A percentile compares a stretch with the other conserved stretches of the same genome.
Conservation (phyloP, 2,113 vertebrate species). For the Callionymus lyra region DNA sequence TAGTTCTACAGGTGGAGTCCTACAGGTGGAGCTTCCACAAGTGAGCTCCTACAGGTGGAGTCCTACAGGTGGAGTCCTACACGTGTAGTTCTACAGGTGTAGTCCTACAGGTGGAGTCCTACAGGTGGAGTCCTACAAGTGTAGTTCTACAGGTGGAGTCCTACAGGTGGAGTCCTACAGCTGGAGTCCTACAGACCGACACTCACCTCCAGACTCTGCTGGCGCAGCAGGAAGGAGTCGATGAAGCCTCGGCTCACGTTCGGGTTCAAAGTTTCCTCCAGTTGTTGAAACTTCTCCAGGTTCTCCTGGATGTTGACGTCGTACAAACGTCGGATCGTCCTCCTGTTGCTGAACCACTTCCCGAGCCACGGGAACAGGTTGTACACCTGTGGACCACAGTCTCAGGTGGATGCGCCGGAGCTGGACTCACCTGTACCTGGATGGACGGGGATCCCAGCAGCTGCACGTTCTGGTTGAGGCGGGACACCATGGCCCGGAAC, state of each 20-base stretch:
- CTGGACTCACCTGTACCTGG: constrained; percentile 8
- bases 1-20: too few species aligned
- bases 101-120: constrained; percentile 19
- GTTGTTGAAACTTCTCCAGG: background rate
- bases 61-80: too few species aligned
- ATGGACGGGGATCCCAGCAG: background rate
- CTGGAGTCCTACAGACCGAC: constrained; percentile 21
- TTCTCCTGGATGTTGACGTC: constrained; percentile 1
- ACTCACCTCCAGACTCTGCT: constrained; percentile 28
- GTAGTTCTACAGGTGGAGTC: constrained; percentile 24
- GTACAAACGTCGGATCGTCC: fast-evolving
- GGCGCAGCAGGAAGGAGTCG: constrained; percentile 22
- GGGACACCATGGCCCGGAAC: constrained; percentile 16
- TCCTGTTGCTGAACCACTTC: background rate
- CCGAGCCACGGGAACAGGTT: constrained; percentile 25
- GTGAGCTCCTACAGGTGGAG: constrained; percentile 21
- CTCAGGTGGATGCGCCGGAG: too few species aligned
- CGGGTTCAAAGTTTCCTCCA: constrained; percentile 34
- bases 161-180: constrained; percentile 20
- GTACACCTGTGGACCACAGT: constrained; percentile 16
- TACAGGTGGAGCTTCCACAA: too few species aligned
- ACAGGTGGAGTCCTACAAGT: too few species aligned
- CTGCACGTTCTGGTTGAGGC: background rate
- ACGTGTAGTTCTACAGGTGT: too few species aligned
- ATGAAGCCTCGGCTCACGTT: constrained; percentile 35